Base-by-base conservation (phyloP, 2,888 invertebrate genomes). In the Toxonevra muliebris region DNA sequence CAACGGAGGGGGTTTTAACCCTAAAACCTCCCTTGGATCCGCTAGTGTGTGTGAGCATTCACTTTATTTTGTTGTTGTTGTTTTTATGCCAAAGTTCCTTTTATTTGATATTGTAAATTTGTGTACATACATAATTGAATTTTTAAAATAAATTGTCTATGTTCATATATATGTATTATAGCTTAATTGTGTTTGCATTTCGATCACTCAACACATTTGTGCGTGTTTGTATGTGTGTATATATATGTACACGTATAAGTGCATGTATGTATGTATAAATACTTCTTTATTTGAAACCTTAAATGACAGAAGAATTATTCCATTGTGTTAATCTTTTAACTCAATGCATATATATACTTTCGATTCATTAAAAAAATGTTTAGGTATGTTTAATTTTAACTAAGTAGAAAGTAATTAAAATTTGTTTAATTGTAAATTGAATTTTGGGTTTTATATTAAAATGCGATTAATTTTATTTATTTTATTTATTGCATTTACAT, bases 281-380 rank as follows among this genome's bases (percentile, higher is more conserved):
- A 66, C 70, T 75, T 76, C 76, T 72, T 77, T 74, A 58, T 58
- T 58, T 58, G 13, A 41, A 58, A n/a, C n/a, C 10, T 45, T 41
- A 7, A 61, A 61, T 61, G 61, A 61, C 61, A 61, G 61, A 61
- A 61, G 61, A 61, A 61, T 61, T 61, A 61, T 61, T 50, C 11
- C n/a, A 41, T 20, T 42, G 12, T 42, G n/a, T 13, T 7, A 60
- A 8, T 43, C n/a, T 60, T 30, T n/a, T n/a, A n/a, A n/a, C n/a
- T n/a, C n/a, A n/a, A n/a, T n/a, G 30, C 30, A 30, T 7, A 4
- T 30, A 4, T 30, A 30, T 30, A n/a, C n/a, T n/a, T 30, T 30
- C 30, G 30, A 30, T 30, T 30, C 30, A 30, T 30, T 30, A 30
- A 30, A 30, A n/a, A n/a, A n/a, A n/a, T n/a, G n/a, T n/a, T n/a